These are phyloP conservation scores for Electrophaes corylata DNA, from an alignment of 2,888 invertebrate genomes.

Conservation along the genomic window DNA sequence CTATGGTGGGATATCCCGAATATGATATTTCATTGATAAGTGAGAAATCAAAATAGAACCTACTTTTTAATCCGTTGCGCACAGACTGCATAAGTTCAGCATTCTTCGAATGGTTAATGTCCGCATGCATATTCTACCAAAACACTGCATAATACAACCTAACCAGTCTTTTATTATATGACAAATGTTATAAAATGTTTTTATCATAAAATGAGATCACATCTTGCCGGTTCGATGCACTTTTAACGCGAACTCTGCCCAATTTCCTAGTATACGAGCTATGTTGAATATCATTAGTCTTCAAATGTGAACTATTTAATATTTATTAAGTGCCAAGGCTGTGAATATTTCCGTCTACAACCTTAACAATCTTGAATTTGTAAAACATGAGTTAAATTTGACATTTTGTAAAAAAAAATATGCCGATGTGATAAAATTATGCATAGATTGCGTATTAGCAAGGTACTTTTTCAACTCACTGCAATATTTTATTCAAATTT, in stretches of 20 bases:
- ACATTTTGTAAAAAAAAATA: too few relatives aligned
- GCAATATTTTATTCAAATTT: background rate
- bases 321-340: background rate
- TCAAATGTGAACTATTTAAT: constrained; percentile 1
- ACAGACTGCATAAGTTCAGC: background rate
- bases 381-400: background rate
- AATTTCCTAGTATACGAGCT: constrained; percentile 42
- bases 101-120: background rate
- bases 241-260: constrained; percentile 37
- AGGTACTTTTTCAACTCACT: background rate
- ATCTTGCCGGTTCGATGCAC: constrained; percentile 54
- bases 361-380: background rate
- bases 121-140: background rate
- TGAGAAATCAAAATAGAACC: too few relatives aligned
- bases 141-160: background rate
- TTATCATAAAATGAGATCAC: constrained; percentile 47
- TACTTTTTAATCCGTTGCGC: background rate
- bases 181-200: constrained; percentile 50
- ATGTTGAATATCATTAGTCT: constrained; percentile 30
- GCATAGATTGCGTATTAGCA: too few relatives aligned
- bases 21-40: constrained; percentile 43
- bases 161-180: constrained; percentile 54
- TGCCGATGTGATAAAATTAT: too few relatives aligned
- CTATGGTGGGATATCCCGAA: constrained; percentile 58
- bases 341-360: background rate